A percentile compares a stretch with the other conserved stretches of the same genome.
Conservation (phyloP, 2,888 invertebrate species). For the Synergus japonicus region DNA sequence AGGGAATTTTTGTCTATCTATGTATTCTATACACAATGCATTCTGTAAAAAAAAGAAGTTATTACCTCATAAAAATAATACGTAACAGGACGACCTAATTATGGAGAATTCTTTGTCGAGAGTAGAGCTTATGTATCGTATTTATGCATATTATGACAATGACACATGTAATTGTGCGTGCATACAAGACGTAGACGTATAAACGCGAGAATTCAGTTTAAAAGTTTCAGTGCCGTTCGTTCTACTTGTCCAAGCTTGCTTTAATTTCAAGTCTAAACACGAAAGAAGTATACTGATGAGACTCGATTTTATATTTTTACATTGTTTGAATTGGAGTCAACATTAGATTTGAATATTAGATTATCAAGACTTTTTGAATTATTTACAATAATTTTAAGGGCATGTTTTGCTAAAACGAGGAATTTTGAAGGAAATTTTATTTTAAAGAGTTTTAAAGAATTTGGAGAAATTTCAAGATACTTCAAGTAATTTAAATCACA, state of each 20-base stretch:
- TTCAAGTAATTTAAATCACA: too few species aligned
- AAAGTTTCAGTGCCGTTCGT: slow-evolving; percentile 20
- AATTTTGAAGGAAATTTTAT: too few species aligned
- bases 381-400: too few species aligned
- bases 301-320: background rate
- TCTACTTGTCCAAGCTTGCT: background rate
- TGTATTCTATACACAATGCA: background rate
- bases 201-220: slow-evolving; percentile 25
- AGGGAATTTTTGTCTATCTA: background rate
- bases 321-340: background rate
- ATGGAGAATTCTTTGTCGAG: background rate
- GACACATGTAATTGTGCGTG: slow-evolving; percentile 23
- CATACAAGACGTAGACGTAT: background rate
- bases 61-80: slow-evolving; percentile 2
- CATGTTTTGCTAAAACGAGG: too few species aligned
- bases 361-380: too few species aligned
- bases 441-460: too few species aligned
- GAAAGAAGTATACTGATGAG: background rate
- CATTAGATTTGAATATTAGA: background rate
- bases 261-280: background rate
- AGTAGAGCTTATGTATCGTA: background rate
- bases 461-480: too few species aligned
- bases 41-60: slow-evolving; percentile 5
- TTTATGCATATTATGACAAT: background rate
- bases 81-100: slow-evolving; percentile 26